Percentiles rank a stretch among this genome's conserved stretches.
Evolutionary conservation across 2,797 vertebrate species (phyloP).

Genomic region (Mus spretus): DNA sequence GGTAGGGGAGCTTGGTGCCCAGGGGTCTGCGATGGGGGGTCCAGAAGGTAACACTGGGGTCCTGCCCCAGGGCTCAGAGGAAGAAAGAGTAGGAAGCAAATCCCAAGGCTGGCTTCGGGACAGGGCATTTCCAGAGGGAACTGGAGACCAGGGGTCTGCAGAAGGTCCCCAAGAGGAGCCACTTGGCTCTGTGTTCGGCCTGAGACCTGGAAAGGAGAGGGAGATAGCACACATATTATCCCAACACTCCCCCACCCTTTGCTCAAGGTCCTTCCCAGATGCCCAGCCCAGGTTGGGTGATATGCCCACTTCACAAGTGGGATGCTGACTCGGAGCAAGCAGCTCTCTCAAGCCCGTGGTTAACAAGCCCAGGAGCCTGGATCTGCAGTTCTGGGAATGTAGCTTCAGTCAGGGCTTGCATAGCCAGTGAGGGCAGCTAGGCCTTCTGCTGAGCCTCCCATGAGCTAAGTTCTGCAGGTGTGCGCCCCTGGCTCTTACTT

Average conservation of each 20-base stretch:
- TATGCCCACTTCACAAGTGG: not conserved
- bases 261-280: not conserved
- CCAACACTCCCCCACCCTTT: not conserved
- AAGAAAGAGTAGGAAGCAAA: slow-evolving; percentile 81
- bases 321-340: not conserved
- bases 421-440: not conserved
- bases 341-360: not conserved
- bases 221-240: not conserved
- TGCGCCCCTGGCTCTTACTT: not conserved
- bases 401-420: not conserved
- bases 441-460: not conserved
- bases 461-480: not conserved
- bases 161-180: slow-evolving; percentile 87
- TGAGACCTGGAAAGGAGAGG: slow-evolving; percentile 87
- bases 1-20: slow-evolving; percentile 84
- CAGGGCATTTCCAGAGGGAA: slow-evolving; percentile 78
- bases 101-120: slow-evolving; percentile 88
- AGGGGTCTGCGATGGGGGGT: slow-evolving; percentile 85
- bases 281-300: not conserved
- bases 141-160: slow-evolving; percentile 88
- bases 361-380: slow-evolving; percentile 11
- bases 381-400: not conserved
- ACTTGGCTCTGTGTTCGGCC: slow-evolving; percentile 79
- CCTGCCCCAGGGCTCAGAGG: slow-evolving; percentile 89
- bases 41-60: slow-evolving; percentile 81